Base-by-base conservation (phyloP, 37 sponge, comb jelly and placozoan species). In the Mnemiopsis leidyi region DNA sequence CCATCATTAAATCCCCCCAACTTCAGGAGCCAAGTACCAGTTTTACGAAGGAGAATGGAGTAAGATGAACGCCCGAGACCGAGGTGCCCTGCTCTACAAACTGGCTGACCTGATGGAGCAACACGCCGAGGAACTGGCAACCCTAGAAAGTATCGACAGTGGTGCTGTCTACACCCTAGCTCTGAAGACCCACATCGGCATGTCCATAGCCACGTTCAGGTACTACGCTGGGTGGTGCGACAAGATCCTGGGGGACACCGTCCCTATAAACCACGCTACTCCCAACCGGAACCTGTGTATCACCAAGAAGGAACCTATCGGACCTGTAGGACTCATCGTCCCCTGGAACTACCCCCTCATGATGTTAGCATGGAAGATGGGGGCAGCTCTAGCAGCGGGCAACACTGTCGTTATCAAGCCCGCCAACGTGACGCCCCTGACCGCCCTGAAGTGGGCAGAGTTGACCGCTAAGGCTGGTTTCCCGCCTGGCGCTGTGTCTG, bases 201-300 rank as follows among this genome's bases (percentile, higher is more conserved):
- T 97, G 95, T 97, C 97, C 38, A 95, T 97, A 40, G 96, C 95
- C 83, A 96, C 96, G 0, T 96, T 97, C 96, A 94, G 96, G 23
- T 97, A 97, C 95, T 97, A 94, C 94, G 97, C 96, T 68, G 96
- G 97, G 16, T 97, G 96, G 96, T 97, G 97, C 94, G 97, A 97
- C 93, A 97, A 97, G 95, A 97, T 97, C 38, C 88, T 95, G 94
- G 97, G 97, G 26, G 82, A 93, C 26, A 95, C 95, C 31, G 96
- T 97, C 24, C 97, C 97, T 35, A 95, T 97, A 93, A 97, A 95
- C 95, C 94, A 97, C 95, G 96, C 97, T 67, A 92, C 96, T 38
- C 97, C 97, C 39, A 97, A 94, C 93, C 61, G 93, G 35, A 97
- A 97, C 94, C 95, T 97, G 69, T 95, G 95, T 79, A 79, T 95